phyloP scores from a whole-genome alignment of 2,113 vertebrate genomes.

The Neogale vison region DNA sequence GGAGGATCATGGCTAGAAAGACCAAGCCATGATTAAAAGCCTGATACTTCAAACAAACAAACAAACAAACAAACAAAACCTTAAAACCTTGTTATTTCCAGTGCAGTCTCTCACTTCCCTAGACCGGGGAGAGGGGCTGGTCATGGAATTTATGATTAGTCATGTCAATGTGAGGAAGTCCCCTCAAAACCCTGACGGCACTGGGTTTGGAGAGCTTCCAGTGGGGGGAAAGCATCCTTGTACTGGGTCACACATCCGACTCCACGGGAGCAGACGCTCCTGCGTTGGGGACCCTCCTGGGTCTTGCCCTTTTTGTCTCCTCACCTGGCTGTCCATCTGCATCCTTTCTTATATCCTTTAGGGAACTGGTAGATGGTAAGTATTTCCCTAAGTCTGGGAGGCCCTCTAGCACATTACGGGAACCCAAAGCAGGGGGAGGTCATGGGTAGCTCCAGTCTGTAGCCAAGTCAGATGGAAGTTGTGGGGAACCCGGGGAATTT shows the following conservation, averaged over 20 bases:
- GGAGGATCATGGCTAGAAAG: background rate
- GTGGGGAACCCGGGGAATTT: background rate
- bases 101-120: background rate
- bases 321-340: background rate
- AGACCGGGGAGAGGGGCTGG: background rate
- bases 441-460: background rate
- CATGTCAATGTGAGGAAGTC: background rate
- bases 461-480: background rate
- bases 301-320: background rate
- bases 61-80: background rate
- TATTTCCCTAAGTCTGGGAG: background rate
- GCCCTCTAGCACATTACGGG: too few relatives aligned
- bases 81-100: background rate
- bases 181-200: background rate
- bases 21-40: background rate
- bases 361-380: accelerated
- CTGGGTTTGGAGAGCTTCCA: background rate
- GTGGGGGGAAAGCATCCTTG: accelerated
- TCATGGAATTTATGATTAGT: background rate
- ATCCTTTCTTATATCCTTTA: background rate
- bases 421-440: background rate
- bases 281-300: background rate
- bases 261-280: background rate
- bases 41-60: background rate
- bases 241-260: too few relatives aligned